Conservation (phyloP, 2,888 invertebrate genomes). For the Odiellus spinosus region DNA sequence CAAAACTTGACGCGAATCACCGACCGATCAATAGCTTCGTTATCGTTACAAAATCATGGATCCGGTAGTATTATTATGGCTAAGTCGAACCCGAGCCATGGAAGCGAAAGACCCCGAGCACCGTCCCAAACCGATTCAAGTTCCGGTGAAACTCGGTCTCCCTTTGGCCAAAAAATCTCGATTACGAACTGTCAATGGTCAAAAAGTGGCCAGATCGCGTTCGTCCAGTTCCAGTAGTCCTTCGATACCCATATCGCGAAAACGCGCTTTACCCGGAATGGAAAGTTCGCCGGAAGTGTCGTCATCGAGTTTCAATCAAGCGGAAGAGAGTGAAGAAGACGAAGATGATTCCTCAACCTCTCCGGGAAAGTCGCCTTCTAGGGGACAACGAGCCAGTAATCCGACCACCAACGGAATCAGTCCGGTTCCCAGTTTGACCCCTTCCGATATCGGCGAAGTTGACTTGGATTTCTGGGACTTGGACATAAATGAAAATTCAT, state of each 20-base stretch:
- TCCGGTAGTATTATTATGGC: neutral
- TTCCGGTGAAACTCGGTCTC: too few relatives aligned
- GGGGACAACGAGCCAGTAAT: slow-evolving; percentile 7
- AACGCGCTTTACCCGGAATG: slow-evolving; percentile 8
- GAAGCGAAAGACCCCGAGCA: too few relatives aligned
- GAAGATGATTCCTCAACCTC: slow-evolving; percentile 13
- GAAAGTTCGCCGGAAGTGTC: slow-evolving; percentile 19
- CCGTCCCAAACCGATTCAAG: too few relatives aligned
- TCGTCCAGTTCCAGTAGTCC: slow-evolving; percentile 4
- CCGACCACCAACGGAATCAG: slow-evolving; percentile 19
- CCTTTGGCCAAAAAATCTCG: too few relatives aligned
- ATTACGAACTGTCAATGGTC: too few relatives aligned
- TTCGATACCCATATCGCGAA: neutral
- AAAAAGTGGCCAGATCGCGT: neutral
- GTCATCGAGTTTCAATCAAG: slow-evolving; percentile 14
- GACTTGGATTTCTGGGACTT: slow-evolving; percentile 68
- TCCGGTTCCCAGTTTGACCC: slow-evolving; percentile 38
- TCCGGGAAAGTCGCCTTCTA: slow-evolving; percentile 19
- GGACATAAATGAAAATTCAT: slow-evolving; percentile 37
- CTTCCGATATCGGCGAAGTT: slow-evolving; percentile 51
- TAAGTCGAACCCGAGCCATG: neutral
- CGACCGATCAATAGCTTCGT: too few relatives aligned
- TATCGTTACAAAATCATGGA: neutral
- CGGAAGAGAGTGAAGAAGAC: neutral
- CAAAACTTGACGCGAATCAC: too few relatives aligned